These are phyloP conservation scores for Pluvianellus socialis DNA, from an alignment of 2,113 vertebrate genomes.

Conservation along the genomic window DNA sequence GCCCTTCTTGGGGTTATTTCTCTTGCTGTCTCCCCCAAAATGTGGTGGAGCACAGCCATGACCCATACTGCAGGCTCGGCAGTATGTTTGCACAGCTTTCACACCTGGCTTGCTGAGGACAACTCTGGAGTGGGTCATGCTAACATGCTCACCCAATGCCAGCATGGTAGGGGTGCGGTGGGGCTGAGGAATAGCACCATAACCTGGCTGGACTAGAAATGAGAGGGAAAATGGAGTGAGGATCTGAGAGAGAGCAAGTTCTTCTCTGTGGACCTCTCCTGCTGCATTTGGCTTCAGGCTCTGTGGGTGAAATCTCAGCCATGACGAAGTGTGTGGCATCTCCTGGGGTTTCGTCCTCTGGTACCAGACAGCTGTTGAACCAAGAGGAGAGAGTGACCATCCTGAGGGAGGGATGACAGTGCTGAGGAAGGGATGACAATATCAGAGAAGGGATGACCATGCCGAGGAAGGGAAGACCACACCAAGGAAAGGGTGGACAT, in stretches of 20 bases:
- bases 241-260: not conserved
- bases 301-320: not conserved
- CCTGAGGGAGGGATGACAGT: not conserved
- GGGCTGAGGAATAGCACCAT: not conserved
- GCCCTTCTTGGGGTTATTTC: not conserved
- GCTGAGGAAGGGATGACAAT: not conserved
- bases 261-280: not conserved
- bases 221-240: not conserved
- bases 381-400: not conserved
- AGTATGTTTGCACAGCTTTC: not conserved
- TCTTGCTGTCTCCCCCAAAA: not conserved
- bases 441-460: not conserved
- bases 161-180: fast-evolving
- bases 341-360: not conserved
- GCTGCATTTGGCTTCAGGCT: not conserved
- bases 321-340: not conserved
- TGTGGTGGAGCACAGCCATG: not conserved
- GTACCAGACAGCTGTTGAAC: not conserved
- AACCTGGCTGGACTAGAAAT: not conserved
- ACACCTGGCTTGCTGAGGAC: not conserved
- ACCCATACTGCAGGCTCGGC: not conserved
- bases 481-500: not conserved
- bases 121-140: not conserved
- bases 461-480: not conserved
- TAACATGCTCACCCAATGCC: not conserved